Percentiles rank a stretch among this genome's conserved stretches.
Conservation (phyloP, 1,140 invertebrate species). For the Caenorhabditis inopinata region DNA sequence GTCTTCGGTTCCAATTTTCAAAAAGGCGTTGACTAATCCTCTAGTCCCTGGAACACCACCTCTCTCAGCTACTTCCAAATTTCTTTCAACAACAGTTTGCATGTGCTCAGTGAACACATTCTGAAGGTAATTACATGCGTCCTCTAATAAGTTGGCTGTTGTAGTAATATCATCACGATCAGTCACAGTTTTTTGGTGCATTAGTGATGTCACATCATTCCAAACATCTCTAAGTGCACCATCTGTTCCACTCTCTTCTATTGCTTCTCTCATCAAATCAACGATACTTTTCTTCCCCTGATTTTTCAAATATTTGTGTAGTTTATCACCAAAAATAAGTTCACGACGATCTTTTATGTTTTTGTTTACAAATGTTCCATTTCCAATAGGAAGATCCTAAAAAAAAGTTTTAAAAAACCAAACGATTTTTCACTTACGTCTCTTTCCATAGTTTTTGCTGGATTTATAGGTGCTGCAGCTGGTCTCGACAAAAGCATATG, state of each 20-base stretch:
- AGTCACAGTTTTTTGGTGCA: neutral
- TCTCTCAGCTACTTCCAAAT: constrained; percentile 29
- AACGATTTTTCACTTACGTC: neutral
- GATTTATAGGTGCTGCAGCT: neutral
- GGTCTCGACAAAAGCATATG: constrained; percentile 26
- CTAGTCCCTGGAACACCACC: constrained; percentile 35
- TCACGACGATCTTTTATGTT: constrained; percentile 24
- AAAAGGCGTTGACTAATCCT: constrained; percentile 30
- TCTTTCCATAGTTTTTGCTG: constrained; percentile 17
- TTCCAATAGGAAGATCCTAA: neutral
- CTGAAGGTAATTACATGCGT: constrained; percentile 33
- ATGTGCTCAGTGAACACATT: constrained; percentile 33
- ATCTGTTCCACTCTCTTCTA: neutral
- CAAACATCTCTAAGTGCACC: neutral
- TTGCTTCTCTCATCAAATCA: neutral
- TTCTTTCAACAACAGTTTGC: constrained; percentile 29
- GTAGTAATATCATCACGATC: constrained; percentile 13
- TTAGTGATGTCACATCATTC: neutral
- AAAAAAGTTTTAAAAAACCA: too few species aligned
- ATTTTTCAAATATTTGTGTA: constrained; percentile 32
- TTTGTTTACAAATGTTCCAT: constrained; percentile 7
- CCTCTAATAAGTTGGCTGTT: neutral
- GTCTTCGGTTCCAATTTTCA: constrained; percentile 34
- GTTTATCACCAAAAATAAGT: constrained; percentile 35
- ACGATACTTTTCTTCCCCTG: neutral